Evolutionary conservation across 2,888 invertebrate species (phyloP).

Genomic region (Cerastis rubricosa): DNA sequence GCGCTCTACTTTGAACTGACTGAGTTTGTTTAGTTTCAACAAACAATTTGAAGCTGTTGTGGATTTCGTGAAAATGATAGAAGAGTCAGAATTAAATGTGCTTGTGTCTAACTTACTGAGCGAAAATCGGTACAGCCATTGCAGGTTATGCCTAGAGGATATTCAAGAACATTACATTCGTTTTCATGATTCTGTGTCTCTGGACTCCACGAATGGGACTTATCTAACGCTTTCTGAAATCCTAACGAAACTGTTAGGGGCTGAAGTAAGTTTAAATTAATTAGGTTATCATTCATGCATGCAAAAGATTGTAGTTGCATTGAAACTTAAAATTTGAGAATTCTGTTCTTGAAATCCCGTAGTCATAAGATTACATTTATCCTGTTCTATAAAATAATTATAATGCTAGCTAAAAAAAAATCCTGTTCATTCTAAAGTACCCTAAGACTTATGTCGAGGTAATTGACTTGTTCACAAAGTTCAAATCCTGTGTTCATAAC

Average conservation of each 20-base stretch:
- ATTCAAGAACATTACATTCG: constrained; percentile 78
- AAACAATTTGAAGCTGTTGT: constrained; percentile 5
- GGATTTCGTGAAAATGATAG: constrained; percentile 69
- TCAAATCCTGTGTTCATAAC: not conserved
- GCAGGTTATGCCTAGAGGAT: constrained; percentile 84
- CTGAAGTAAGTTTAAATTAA: constrained; percentile 70
- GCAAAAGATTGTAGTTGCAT: not conserved
- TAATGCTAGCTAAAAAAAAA: not conserved
- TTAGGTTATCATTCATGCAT: not conserved
- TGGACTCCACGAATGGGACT: constrained; percentile 62
- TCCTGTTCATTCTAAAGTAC: not conserved
- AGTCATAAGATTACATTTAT: not conserved
- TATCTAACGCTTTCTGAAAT: constrained; percentile 73
- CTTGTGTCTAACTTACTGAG: constrained; percentile 81
- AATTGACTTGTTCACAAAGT: not conserved
- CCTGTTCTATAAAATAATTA: not conserved
- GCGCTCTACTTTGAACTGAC: constrained; percentile 67
- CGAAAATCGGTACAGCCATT: constrained; percentile 81
- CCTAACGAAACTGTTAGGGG: constrained; percentile 73
- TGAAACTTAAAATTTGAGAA: not conserved
- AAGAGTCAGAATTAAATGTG: constrained; percentile 73
- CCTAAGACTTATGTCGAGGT: not conserved
- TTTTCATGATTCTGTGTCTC: constrained; percentile 77
- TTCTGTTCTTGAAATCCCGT: not conserved
- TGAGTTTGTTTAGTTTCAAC: constrained; percentile 15